Percentiles rank a stretch among this genome's conserved stretches.
phyloP scores from a whole-genome alignment of 1,140 invertebrate genomes.

The Camponotus floridanus region DNA sequence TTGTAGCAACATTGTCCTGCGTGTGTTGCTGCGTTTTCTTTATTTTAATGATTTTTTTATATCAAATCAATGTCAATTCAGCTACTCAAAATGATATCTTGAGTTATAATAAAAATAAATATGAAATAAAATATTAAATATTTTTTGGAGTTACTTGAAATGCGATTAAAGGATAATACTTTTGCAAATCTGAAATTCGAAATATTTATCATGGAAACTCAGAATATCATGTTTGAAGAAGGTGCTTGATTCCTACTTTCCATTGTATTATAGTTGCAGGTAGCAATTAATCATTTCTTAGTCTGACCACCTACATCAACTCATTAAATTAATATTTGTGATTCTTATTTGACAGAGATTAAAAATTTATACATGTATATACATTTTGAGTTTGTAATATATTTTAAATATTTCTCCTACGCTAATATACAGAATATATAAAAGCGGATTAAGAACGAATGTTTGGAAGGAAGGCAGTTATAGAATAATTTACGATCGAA shows the following conservation, averaged over 20 bases:
- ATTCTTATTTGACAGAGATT: conserved; percentile 20
- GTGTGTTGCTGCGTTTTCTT: background rate
- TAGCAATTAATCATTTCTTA: conserved; percentile 24
- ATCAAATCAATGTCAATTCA: background rate
- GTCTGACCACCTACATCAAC: conserved; percentile 6
- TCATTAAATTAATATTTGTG: conserved; percentile 37
- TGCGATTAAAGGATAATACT: conserved; percentile 9
- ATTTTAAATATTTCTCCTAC: conserved; percentile 53
- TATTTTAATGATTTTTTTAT: background rate
- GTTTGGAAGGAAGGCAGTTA: conserved; percentile 16
- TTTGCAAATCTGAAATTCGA: background rate
- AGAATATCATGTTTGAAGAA: conserved; percentile 25
- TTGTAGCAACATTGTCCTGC: background rate
- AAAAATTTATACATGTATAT: conserved; percentile 35
- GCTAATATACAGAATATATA: conserved; percentile 21
- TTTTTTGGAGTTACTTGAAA: conserved; percentile 8
- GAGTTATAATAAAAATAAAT: background rate
- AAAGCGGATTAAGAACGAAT: conserved; percentile 40
- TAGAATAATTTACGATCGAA: conserved; percentile 60
- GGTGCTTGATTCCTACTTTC: conserved; percentile 18
- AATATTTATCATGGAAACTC: conserved; percentile 6
- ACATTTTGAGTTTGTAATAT: conserved; percentile 7
- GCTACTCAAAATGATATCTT: background rate
- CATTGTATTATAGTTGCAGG: background rate
- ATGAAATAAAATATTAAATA: conserved; percentile 11